Percentiles rank a stretch among this genome's conserved stretches.
Conservation (phyloP, 37 sponge, comb jelly and placozoan species). For the Eunapius fragilis region DNA sequence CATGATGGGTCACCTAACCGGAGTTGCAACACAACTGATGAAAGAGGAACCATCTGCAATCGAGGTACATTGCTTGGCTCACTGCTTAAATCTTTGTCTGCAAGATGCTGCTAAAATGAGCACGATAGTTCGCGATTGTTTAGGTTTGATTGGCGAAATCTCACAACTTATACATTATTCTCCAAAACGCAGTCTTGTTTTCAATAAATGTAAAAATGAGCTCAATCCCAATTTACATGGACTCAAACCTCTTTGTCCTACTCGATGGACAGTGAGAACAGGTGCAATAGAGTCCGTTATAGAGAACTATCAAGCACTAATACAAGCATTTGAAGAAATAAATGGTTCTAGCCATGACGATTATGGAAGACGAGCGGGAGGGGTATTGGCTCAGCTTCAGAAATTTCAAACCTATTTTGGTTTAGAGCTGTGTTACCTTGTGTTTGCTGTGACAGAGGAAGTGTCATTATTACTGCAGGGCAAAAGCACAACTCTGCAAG, state of each 20-base stretch:
- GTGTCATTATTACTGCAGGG: conserved; percentile 40
- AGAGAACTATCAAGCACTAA: conserved; percentile 24
- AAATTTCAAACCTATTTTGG: conserved; percentile 45
- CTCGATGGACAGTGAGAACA: conserved; percentile 68
- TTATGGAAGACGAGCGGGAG: conserved; percentile 37
- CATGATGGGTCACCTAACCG: conserved; percentile 46
- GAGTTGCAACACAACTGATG: conserved; percentile 56
- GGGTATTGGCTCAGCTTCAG: conserved; percentile 27
- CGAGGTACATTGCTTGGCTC: conserved; percentile 64
- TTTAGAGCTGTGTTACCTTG: conserved; percentile 37
- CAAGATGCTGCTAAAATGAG: conserved; percentile 30
- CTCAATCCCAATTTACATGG: conserved; percentile 18
- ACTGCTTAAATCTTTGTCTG: conserved; percentile 54
- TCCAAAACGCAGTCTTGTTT: conserved; percentile 38
- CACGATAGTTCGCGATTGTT: conserved; percentile 29
- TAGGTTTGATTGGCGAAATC: conserved; percentile 40
- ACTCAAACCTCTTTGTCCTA: conserved; percentile 53
- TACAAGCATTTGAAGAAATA: conserved; percentile 11
- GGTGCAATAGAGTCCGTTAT: conserved; percentile 46
- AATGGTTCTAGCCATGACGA: conserved; percentile 21
- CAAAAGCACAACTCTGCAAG: conserved; percentile 23
- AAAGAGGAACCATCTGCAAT: conserved; percentile 32
- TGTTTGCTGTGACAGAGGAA: conserved; percentile 48
- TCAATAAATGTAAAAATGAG: conserved; percentile 20
- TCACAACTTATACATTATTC: conserved; percentile 44